phyloP scores from a whole-genome alignment of 64 coral and sea anemone genomes.

The Porites lutea region DNA sequence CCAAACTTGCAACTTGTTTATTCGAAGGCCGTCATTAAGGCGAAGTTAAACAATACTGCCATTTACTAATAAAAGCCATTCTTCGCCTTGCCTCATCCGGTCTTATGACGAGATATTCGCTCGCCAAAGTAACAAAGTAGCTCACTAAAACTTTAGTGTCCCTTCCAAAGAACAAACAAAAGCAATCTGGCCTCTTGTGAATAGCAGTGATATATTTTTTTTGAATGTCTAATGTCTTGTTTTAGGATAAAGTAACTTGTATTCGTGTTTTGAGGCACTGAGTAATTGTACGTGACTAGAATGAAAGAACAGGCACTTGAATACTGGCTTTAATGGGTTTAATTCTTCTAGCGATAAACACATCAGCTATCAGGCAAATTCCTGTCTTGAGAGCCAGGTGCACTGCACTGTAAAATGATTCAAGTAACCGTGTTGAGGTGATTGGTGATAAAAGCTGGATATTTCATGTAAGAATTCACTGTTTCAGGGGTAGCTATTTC shows the following conservation, averaged over 20 bases:
- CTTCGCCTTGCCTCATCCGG: background rate
- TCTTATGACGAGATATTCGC: background rate
- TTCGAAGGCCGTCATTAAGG: background rate
- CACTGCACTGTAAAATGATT: background rate
- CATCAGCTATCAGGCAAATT: background rate
- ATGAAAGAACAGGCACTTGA: background rate
- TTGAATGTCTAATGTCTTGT: background rate
- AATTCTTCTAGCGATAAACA: background rate
- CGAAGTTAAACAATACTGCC: background rate
- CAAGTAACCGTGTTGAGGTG: background rate
- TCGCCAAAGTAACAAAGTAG: background rate
- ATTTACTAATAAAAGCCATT: background rate
- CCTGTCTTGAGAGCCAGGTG: background rate
- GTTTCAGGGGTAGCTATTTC: background rate
- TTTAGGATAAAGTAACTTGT: too few relatives aligned
- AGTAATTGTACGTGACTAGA: conserved; percentile 17
- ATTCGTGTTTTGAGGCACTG: background rate
- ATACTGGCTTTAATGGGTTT: background rate
- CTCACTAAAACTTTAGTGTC: too few relatives aligned
- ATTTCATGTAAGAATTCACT: too few relatives aligned
- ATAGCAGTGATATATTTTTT: too few relatives aligned
- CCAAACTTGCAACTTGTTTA: background rate
- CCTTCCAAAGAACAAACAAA: too few relatives aligned
- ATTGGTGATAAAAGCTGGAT: too few relatives aligned
- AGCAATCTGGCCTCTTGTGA: too few relatives aligned